These are phyloP conservation scores for Motacilla alba DNA, from an alignment of 2,113 vertebrate genomes.

Conservation along the genomic window DNA sequence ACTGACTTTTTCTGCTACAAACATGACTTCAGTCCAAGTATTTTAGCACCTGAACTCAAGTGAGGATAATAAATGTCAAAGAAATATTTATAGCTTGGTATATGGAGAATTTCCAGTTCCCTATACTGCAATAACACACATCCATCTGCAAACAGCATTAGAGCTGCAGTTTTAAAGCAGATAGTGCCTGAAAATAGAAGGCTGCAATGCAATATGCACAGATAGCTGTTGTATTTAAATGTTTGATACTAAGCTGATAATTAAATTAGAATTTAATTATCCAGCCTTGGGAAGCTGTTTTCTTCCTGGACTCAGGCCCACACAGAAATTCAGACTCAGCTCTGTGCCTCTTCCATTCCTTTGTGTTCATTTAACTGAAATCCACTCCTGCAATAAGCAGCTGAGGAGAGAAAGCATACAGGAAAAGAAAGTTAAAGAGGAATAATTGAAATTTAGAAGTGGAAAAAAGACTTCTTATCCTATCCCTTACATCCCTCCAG, in stretches of 20 bases:
- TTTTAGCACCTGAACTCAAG: conserved; percentile 95
- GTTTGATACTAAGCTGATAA: conserved; percentile 63
- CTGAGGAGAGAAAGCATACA: background rate
- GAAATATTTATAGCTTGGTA: conserved; percentile 92
- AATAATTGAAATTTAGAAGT: background rate
- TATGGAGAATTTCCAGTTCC: conserved; percentile 93
- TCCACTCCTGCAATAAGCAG: background rate
- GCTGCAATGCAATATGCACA: conserved; percentile 47
- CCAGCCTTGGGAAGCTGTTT: background rate
- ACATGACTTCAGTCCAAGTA: conserved; percentile 81
- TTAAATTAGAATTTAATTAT: conserved; percentile 69
- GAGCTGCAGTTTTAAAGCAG: conserved; percentile 54
- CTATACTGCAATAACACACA: conserved; percentile 82
- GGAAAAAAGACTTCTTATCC: conserved; percentile 20
- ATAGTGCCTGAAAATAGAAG: conserved; percentile 78
- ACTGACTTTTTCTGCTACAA: conserved; percentile 70
- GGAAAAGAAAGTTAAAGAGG: background rate
- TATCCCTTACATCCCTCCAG: background rate
- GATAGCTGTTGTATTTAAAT: conserved; percentile 45
- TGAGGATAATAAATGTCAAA: conserved; percentile 92
- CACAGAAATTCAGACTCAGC: conserved; percentile 26
- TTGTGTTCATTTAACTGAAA: conserved; percentile 26
- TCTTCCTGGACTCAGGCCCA: conserved; percentile 30
- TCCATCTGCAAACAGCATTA: conserved; percentile 95
- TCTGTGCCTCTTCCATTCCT: background rate